Conservation (phyloP, 2,888 invertebrate species). For the Caenorhabditis imperialis region DNA sequence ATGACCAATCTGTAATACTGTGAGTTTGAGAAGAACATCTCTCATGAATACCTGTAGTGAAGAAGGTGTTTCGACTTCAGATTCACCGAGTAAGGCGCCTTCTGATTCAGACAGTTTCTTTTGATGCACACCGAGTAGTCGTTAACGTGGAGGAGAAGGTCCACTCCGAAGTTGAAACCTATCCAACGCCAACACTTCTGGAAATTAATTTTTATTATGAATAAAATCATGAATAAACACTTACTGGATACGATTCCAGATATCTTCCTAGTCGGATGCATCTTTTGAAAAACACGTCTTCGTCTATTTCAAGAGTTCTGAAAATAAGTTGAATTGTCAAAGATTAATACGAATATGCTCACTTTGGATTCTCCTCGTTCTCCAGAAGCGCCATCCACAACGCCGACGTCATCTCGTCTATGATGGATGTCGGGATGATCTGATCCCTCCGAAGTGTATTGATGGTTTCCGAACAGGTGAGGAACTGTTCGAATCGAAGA, state of each 20-base stretch:
- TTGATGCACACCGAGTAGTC: conserved; percentile 55
- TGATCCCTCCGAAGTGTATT: conserved; percentile 37
- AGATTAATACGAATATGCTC: neutral
- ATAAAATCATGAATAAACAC: neutral
- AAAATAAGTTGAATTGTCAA: conserved; percentile 4
- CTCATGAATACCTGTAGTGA: conserved; percentile 58
- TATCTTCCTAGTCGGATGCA: conserved; percentile 64
- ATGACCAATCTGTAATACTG: conserved; percentile 36
- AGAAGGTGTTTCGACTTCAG: conserved; percentile 46
- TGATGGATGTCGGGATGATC: conserved; percentile 47
- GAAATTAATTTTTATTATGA: conserved; percentile 8
- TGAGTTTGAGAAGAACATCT: neutral
- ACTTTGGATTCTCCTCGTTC: conserved; percentile 62
- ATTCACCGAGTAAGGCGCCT: conserved; percentile 61
- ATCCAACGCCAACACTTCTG: conserved; percentile 73
- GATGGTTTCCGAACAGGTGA: conserved; percentile 42
- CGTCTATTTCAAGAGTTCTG: conserved; percentile 51
- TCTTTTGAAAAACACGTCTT: conserved; percentile 61
- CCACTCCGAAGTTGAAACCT: conserved; percentile 70
- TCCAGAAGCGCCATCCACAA: conserved; percentile 61
- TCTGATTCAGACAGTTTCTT: conserved; percentile 59
- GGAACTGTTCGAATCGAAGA: conserved; percentile 56
- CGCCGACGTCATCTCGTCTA: conserved; percentile 53
- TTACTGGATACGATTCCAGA: conserved; percentile 57
- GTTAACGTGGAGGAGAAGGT: conserved; percentile 63